Conservation (phyloP, 2,113 vertebrate genomes). For the Catharus bicknelli region DNA sequence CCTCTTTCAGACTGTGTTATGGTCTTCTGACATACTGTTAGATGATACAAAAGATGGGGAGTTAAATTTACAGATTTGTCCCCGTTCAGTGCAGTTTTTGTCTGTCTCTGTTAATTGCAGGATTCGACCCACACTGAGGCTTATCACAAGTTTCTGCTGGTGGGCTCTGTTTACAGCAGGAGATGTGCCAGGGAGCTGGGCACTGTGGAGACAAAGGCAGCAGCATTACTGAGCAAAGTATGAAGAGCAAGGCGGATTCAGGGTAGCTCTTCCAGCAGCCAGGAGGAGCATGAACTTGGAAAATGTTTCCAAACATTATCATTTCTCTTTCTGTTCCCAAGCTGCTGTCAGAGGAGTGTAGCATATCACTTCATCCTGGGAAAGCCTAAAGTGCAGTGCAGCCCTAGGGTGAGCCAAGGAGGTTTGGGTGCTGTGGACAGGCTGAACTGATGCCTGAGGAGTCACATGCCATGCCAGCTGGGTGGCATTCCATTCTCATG, state of each 20-base stretch:
- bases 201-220: neutral
- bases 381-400: neutral
- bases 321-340: neutral
- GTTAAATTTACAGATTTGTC: slow-evolving; percentile 45
- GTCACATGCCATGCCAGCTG: rapidly evolving
- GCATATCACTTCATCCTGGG: rapidly evolving
- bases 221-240: neutral
- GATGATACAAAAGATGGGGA: slow-evolving; percentile 5
- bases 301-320: neutral
- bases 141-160: slow-evolving; percentile 17
- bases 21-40: neutral
- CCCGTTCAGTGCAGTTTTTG: neutral
- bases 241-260: neutral
- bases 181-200: neutral
- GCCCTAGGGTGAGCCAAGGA: neutral
- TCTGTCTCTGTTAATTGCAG: neutral
- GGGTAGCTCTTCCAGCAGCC: neutral
- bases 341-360: neutral
- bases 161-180: neutral
- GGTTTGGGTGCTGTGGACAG: neutral
- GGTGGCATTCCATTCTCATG: neutral
- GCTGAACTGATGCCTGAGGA: neutral
- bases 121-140: neutral
- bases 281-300: neutral
- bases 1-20: slow-evolving; percentile 28